Percentiles rank a stretch among this genome's conserved stretches.
These are phyloP conservation scores for Platichthys flesus DNA, from an alignment of 2,113 vertebrate genomes.

Conservation along the genomic window DNA sequence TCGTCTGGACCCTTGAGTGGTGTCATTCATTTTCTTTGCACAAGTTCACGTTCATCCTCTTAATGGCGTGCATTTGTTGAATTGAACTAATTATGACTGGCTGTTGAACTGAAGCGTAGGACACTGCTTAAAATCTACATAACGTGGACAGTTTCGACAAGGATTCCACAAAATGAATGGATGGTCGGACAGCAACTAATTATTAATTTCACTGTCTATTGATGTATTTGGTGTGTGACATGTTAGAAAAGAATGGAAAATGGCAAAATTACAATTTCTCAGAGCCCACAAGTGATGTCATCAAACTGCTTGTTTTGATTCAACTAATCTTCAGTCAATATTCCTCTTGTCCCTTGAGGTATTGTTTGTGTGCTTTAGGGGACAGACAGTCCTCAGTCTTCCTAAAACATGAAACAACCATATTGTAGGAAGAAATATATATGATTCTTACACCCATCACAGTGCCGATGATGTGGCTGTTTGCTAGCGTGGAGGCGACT, in stretches of 20 bases:
- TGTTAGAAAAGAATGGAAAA: not conserved
- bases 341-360: not conserved
- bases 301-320: too few relatives aligned
- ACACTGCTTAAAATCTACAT: not conserved
- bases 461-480: not conserved
- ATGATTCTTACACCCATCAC: not conserved
- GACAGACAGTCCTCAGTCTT: conserved; percentile 31
- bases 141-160: too few relatives aligned
- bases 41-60: not conserved
- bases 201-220: not conserved
- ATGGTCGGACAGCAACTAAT: not conserved
- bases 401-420: too few relatives aligned
- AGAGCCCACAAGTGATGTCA: too few relatives aligned
- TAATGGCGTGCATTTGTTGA: not conserved
- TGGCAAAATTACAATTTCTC: too few relatives aligned
- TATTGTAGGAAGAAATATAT: not conserved
- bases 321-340: not conserved
- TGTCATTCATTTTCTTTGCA: too few relatives aligned
- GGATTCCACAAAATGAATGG: too few relatives aligned
- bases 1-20: not conserved
- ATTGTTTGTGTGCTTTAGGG: conserved; percentile 11
- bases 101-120: not conserved
- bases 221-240: not conserved
- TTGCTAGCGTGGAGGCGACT: not conserved
- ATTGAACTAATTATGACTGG: not conserved